A percentile compares a stretch with the other conserved stretches of the same genome.
These are phyloP conservation scores for Pachyramphus minor DNA, from an alignment of 2,113 vertebrate species.

Conservation along the genomic window DNA sequence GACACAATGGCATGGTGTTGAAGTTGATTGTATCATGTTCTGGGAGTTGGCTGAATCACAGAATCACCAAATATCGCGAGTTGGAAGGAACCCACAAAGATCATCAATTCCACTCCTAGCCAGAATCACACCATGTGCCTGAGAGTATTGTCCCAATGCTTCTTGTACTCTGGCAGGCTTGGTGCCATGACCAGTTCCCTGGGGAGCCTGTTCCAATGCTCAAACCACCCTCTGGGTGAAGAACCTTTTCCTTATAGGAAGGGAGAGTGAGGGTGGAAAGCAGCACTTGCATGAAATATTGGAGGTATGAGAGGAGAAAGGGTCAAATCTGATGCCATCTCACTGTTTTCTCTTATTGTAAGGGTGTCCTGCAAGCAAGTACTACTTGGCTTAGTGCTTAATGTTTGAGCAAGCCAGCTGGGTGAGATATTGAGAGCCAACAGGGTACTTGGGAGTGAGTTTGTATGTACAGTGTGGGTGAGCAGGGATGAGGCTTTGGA, in stretches of 20 bases:
- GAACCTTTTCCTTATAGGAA: background rate
- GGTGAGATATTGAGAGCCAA: background rate
- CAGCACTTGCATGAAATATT: background rate
- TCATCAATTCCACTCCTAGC: background rate
- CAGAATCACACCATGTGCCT: background rate
- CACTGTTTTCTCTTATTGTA: background rate
- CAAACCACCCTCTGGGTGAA: rapidly evolving
- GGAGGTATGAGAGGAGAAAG: background rate
- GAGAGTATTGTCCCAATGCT: background rate
- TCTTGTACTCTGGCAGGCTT: background rate
- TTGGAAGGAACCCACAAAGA: background rate
- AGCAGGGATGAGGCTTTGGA: background rate
- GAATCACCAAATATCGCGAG: background rate
- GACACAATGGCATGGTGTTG: background rate
- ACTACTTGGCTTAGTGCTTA: background rate
- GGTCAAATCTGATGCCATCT: background rate
- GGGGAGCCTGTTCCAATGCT: background rate
- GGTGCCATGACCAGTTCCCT: rapidly evolving
- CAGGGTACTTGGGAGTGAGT: background rate
- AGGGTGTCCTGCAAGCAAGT: background rate
- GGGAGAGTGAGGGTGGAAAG: background rate
- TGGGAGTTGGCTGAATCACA: background rate
- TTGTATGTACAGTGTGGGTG: background rate
- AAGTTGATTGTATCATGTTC: background rate
- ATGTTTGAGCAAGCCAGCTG: background rate